phyloP scores from a whole-genome alignment of 2,113 vertebrate genomes.

The Aegithalos caudatus region DNA sequence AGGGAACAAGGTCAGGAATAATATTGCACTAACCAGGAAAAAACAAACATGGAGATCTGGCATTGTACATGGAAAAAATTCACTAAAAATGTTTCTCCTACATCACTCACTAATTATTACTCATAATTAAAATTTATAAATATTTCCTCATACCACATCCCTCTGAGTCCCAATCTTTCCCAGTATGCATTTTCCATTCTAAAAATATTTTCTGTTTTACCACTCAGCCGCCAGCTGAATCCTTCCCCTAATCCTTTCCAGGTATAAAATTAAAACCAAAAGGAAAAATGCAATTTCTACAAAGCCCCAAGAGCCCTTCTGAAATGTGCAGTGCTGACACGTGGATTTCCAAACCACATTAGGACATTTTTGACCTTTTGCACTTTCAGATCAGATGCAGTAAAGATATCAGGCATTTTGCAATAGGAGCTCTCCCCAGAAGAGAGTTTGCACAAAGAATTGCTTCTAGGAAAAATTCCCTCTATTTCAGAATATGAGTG shows the following conservation, averaged over 20 bases:
- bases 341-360: not conserved
- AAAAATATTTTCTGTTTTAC: not conserved
- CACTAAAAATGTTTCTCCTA: not conserved
- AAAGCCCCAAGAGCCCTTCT: not conserved
- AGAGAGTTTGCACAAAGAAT: not conserved
- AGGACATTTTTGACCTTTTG: slow-evolving; percentile 13
- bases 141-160: not conserved
- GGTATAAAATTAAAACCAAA: not conserved
- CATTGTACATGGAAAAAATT: not conserved
- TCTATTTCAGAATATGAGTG: not conserved
- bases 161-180: not conserved
- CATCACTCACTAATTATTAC: not conserved
- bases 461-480: not conserved
- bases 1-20: not conserved
- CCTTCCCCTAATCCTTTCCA: not conserved
- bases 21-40: not conserved
- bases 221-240: not conserved
- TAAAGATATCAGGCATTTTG: not conserved
- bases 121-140: not conserved
- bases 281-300: not conserved
- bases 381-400: not conserved
- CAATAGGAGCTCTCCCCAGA: not conserved
- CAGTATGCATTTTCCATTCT: not conserved
- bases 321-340: not conserved
- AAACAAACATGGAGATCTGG: not conserved